Percentiles rank a stretch among this genome's conserved stretches.
phyloP scores from a whole-genome alignment of 2,888 invertebrate species.

The Drosophila recens region DNA sequence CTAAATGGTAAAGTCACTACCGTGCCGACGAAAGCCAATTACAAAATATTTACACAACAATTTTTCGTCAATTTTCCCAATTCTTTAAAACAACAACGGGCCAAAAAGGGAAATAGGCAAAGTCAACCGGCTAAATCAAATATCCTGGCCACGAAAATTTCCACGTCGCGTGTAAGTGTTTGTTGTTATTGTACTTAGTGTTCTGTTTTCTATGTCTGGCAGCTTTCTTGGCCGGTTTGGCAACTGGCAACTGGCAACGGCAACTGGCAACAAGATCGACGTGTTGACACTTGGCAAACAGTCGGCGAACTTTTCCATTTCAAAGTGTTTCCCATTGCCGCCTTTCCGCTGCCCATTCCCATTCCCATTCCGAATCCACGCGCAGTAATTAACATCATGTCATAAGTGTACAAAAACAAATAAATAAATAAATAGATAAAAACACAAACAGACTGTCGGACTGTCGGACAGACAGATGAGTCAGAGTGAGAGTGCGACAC shows the following conservation, averaged over 20 bases:
- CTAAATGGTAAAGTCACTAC: conserved; percentile 40
- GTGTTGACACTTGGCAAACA: conserved; percentile 70
- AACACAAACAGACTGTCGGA: conserved; percentile 58
- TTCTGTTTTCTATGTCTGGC: conserved; percentile 42
- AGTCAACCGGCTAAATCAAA: conserved; percentile 58
- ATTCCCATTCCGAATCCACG: conserved; percentile 44
- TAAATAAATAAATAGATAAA: conserved; percentile 75
- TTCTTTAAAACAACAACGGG: conserved; percentile 45
- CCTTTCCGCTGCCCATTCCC: conserved; percentile 17
- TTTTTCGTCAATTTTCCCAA: conserved; percentile 65
- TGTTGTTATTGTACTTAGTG: conserved; percentile 30
- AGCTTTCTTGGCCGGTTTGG: conserved; percentile 68
- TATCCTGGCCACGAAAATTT: conserved; percentile 48
- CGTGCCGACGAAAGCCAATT: conserved; percentile 67
- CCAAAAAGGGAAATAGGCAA: conserved; percentile 31
- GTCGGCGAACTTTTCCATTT: conserved; percentile 77
- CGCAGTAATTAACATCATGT: conserved; percentile 82
- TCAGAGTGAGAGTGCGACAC: conserved; percentile 52
- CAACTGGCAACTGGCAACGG: conserved; percentile 58
- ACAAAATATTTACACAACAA: conserved; percentile 71
- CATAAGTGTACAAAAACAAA: conserved; percentile 77
- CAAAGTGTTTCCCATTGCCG: conserved; percentile 67
- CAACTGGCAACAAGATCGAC: conserved; percentile 12
- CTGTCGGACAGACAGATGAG: conserved; percentile 12
- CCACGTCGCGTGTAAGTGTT: conserved; percentile 37